A percentile compares a stretch with the other conserved stretches of the same genome.
Evolutionary conservation across 1,140 invertebrate species (phyloP).

Genomic region (Glomeris maerens): DNA sequence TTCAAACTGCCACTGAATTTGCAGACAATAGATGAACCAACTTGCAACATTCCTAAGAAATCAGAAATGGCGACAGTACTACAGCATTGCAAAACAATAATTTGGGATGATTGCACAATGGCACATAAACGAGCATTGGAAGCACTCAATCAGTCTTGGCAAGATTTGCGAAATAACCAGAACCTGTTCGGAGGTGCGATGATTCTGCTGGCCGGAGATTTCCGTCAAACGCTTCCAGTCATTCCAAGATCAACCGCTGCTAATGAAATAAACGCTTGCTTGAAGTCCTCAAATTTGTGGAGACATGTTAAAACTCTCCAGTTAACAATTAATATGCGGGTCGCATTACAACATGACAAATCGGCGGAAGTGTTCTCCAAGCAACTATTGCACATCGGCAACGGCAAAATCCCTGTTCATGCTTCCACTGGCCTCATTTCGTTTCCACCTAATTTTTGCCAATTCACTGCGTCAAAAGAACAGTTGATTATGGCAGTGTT

Average conservation of each 20-base stretch:
- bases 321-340: slow-evolving; percentile 31
- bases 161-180: too few relatives aligned
- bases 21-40: slow-evolving; percentile 11
- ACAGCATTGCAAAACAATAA: slow-evolving; percentile 22
- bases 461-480: slow-evolving; percentile 21
- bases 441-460: slow-evolving; percentile 26
- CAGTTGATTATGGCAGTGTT: too few relatives aligned
- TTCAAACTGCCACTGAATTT: slow-evolving; percentile 20
- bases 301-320: slow-evolving; percentile 22
- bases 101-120: slow-evolving; percentile 32
- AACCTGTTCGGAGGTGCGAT: too few relatives aligned
- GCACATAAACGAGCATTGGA: too few relatives aligned
- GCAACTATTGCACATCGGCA: slow-evolving; percentile 28
- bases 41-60: slow-evolving; percentile 21
- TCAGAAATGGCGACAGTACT: slow-evolving; percentile 21
- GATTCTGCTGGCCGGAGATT: slow-evolving; percentile 31
- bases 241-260: slow-evolving; percentile 27
- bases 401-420: slow-evolving; percentile 29
- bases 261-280: slow-evolving; percentile 26
- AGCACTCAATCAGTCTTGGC: too few relatives aligned
- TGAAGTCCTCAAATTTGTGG: slow-evolving; percentile 25
- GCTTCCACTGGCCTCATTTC: slow-evolving; percentile 25
- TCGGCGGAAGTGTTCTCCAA: slow-evolving; percentile 26
- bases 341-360: slow-evolving; percentile 27
- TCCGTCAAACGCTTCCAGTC: slow-evolving; percentile 35